Conservation (phyloP, 2,797 vertebrate species). For the Betta splendens region DNA sequence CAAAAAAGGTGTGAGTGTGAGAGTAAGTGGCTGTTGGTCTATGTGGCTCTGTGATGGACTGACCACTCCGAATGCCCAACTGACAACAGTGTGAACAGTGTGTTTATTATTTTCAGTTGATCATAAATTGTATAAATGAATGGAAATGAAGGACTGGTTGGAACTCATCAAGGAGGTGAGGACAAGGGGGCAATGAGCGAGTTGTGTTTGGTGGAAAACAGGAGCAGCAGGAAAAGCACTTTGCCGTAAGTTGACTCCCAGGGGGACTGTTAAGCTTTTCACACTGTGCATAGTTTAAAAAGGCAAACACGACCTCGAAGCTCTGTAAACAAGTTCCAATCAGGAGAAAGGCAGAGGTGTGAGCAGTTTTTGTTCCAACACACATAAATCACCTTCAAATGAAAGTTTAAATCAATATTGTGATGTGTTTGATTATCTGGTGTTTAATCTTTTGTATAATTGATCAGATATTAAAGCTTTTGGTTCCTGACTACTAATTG, state of each 20-base stretch:
- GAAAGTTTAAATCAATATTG: background rate
- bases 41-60: too few species aligned
- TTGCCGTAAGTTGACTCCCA: conserved; percentile 43
- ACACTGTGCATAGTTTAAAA: conserved; percentile 53
- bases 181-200: conserved; percentile 28
- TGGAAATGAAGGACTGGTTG: conserved; percentile 30
- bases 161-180: conserved; percentile 40
- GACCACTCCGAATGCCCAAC: too few species aligned
- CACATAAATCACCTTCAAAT: background rate
- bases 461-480: conserved; percentile 3
- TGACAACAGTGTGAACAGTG: too few species aligned
- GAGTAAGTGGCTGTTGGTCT: too few species aligned
- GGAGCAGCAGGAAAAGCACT: conserved; percentile 66
- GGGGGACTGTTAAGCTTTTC: conserved; percentile 57
- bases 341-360: conserved; percentile 28
- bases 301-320: conserved; percentile 51
- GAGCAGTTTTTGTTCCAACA: conserved; percentile 20
- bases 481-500: conserved; percentile 6
- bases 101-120: too few species aligned
- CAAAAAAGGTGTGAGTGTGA: too few species aligned
- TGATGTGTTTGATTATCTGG: background rate
- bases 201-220: conserved; percentile 43
- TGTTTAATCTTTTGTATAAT: conserved; percentile 24
- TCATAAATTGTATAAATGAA: too few species aligned
- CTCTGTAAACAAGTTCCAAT: conserved; percentile 52